These are phyloP conservation scores for Brachionus manjavacas DNA, from an alignment of 1,140 invertebrate genomes.

Conservation along the genomic window DNA sequence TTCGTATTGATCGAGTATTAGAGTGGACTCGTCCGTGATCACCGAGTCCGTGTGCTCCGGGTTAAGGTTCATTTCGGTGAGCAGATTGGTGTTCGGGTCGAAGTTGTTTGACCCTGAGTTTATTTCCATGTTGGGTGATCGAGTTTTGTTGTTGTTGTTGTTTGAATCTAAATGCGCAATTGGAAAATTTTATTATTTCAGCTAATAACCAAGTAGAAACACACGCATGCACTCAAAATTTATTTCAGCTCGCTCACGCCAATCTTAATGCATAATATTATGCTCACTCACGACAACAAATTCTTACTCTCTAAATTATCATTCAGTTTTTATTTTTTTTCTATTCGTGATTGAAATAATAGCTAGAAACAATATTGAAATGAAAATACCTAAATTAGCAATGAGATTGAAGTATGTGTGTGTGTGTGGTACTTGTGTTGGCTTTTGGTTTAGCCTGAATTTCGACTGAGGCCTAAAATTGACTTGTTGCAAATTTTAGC, in stretches of 20 bases:
- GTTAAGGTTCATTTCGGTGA: conserved; percentile 20
- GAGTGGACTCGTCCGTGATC: neutral
- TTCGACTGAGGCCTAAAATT: neutral
- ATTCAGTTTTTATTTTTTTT: neutral
- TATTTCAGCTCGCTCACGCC: neutral
- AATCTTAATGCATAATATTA: too few relatives aligned
- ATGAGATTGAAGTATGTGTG: neutral
- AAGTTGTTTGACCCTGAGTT: conserved; percentile 13
- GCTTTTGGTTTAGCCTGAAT: neutral
- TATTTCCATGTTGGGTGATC: neutral
- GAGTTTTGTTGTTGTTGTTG: neutral
- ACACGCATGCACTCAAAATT: neutral
- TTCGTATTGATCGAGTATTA: conserved; percentile 21
- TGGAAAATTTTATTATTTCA: neutral
- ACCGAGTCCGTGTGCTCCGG: neutral
- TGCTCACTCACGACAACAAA: neutral
- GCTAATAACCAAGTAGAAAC: neutral
- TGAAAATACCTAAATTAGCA: neutral
- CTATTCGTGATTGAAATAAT: neutral
- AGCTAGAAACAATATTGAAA: neutral
- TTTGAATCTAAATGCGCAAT: conserved; percentile 9
- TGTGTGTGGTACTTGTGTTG: neutral
- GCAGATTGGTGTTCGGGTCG: neutral
- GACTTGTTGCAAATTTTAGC: neutral
- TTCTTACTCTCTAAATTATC: neutral